phyloP scores from a whole-genome alignment of 2,888 invertebrate species.

The Campaea margaritaria region DNA sequence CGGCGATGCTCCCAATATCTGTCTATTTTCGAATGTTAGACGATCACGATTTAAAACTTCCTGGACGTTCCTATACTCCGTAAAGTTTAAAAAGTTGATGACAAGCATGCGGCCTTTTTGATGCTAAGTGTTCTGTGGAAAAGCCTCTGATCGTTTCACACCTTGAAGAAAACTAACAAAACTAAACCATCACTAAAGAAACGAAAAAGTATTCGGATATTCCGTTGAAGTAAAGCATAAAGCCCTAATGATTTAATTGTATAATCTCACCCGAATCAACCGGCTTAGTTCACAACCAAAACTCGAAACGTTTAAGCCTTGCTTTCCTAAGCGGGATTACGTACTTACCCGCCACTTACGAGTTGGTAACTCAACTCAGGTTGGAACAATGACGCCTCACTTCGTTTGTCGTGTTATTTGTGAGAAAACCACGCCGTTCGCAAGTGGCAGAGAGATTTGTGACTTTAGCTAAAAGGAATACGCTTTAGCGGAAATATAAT shows the following conservation, averaged over 20 bases:
- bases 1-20: no score
- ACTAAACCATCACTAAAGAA: no score
- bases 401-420: slow-evolving; percentile 3
- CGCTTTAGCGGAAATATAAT: no score
- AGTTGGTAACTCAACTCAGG: slow-evolving; percentile 2
- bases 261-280: background rate
- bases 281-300: slow-evolving; percentile 3
- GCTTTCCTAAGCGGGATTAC: slow-evolving; percentile 4
- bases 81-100: no score
- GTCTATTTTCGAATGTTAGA: no score
- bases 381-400: slow-evolving; percentile 3
- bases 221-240: background rate
- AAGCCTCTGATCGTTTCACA: no score
- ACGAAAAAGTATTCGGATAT: no score
- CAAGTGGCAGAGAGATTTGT: background rate
- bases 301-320: background rate
- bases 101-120: no score
- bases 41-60: no score
- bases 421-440: slow-evolving; percentile 15
- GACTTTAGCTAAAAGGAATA: background rate
- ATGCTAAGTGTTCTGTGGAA: no score
- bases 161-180: no score
- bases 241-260: background rate
- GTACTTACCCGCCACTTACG: slow-evolving; percentile 9
- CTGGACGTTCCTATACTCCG: no score